phyloP scores from a whole-genome alignment of 2,113 vertebrate genomes.

The Microtus ochrogaster region DNA sequence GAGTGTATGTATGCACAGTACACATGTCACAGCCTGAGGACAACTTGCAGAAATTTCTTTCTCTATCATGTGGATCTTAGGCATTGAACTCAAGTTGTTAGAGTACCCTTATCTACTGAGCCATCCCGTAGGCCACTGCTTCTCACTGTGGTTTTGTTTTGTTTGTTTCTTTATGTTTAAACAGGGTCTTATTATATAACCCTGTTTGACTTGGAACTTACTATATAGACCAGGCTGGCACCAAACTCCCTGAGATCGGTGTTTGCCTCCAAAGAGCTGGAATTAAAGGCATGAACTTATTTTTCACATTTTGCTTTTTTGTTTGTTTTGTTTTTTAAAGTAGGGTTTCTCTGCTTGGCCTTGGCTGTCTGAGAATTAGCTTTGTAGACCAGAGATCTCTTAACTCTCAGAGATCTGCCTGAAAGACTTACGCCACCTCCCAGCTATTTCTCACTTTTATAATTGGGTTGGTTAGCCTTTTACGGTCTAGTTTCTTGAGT shows the following conservation, averaged over 20 bases:
- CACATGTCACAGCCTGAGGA: not conserved
- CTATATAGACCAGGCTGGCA: not conserved
- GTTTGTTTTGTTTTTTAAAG: not conserved
- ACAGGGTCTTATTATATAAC: too few relatives aligned
- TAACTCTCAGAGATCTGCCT: not conserved
- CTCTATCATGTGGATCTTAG: not conserved
- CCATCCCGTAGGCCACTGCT: not conserved
- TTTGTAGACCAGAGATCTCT: not conserved
- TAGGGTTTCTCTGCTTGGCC: not conserved
- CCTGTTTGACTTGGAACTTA: not conserved
- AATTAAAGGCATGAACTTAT: not conserved
- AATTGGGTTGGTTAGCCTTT: too few relatives aligned
- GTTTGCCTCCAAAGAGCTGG: not conserved
- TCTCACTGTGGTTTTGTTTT: not conserved
- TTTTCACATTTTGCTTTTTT: not conserved
- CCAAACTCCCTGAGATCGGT: not conserved
- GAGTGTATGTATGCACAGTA: not conserved
- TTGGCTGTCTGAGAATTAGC: not conserved
- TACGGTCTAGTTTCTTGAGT: too few relatives aligned
- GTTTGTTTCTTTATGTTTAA: not conserved
- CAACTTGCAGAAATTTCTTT: not conserved
- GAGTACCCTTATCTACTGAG: not conserved
- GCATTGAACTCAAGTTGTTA: not conserved
- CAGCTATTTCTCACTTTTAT: not conserved
- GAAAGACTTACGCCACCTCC: not conserved